phyloP scores from a whole-genome alignment of 2,888 invertebrate species.

The Dryobotodes eremita region DNA sequence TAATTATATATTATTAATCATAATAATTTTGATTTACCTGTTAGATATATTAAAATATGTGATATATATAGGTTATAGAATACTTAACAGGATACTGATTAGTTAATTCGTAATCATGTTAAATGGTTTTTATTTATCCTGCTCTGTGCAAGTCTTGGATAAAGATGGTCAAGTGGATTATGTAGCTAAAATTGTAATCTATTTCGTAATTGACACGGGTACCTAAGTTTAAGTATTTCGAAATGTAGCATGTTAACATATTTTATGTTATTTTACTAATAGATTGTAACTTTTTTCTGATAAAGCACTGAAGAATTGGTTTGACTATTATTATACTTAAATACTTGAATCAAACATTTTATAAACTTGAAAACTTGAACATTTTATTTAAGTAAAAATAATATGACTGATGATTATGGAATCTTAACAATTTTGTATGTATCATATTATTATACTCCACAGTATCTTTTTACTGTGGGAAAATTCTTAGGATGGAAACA shows the following conservation, averaged over 20 bases:
- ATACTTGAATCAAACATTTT: not conserved
- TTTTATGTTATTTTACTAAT: not conserved
- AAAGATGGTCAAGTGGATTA: not conserved
- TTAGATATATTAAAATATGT: not conserved
- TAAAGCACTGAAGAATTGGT: not conserved
- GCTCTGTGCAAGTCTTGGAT: too few relatives aligned
- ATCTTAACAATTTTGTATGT: not conserved
- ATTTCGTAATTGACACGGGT: not conserved
- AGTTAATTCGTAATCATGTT: not conserved
- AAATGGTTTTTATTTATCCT: not conserved
- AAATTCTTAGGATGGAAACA: constrained; percentile 29
- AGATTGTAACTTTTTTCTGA: not conserved
- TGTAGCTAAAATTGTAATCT: not conserved
- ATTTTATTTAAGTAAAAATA: not conserved
- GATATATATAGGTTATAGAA: not conserved
- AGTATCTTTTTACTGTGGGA: constrained; percentile 45
- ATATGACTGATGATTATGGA: not conserved
- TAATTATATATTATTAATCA: too few relatives aligned
- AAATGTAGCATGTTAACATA: not conserved
- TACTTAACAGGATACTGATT: constrained; percentile 20
- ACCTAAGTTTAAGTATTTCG: not conserved
- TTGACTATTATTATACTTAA: not conserved
- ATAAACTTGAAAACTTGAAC: not conserved
- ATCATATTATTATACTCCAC: not conserved
- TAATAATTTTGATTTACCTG: constrained; percentile 12